Conservation (phyloP, 2,113 vertebrate genomes). For the Caracal caracal region DNA sequence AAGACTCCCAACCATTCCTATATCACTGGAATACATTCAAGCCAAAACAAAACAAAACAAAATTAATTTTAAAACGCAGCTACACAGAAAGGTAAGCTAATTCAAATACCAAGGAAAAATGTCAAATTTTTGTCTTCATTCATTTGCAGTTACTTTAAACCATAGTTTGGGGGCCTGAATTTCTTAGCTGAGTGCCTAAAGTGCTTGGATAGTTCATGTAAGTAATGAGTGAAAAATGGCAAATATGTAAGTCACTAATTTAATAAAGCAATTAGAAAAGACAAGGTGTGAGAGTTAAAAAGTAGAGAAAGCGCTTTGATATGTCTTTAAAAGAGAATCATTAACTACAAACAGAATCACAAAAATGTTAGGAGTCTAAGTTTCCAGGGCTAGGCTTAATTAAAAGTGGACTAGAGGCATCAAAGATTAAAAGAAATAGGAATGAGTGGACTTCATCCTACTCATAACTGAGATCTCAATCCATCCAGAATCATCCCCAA, state of each 20-base stretch:
- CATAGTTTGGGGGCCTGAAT: neutral
- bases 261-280: constrained; percentile 14
- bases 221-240: neutral
- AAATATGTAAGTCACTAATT: neutral
- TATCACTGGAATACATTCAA: neutral
- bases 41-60: neutral
- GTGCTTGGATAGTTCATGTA: neutral
- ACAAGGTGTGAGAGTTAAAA: neutral
- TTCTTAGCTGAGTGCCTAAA: neutral
- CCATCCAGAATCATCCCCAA: constrained; percentile 51
- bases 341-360: neutral
- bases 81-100: neutral
- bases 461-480: constrained; percentile 66
- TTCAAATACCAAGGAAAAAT: neutral
- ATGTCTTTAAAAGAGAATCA: constrained; percentile 16
- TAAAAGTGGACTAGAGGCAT: neutral
- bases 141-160: constrained; percentile 29
- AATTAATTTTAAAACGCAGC: neutral
- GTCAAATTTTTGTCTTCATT: neutral
- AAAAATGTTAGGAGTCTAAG: neutral
- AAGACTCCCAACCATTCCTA: neutral
- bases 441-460: constrained; percentile 38
- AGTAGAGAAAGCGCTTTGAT: neutral
- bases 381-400: neutral
- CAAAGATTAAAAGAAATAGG: neutral